phyloP scores from a whole-genome alignment of 2,797 vertebrate genomes.

The Oryzias sinensis region DNA sequence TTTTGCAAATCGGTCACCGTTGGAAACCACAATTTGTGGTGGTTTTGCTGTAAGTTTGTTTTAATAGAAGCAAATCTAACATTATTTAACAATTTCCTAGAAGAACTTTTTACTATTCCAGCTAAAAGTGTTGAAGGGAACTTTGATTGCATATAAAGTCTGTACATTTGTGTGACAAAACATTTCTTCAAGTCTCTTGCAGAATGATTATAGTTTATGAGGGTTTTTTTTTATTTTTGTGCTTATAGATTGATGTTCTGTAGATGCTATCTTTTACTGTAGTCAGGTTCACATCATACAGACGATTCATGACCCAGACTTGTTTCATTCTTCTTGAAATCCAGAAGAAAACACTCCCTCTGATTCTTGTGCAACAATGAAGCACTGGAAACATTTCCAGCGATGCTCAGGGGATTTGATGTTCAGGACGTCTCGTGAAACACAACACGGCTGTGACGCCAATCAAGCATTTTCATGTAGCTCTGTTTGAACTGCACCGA shows the following conservation, averaged over 20 bases:
- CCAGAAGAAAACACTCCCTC: neutral
- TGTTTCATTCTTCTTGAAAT: too few relatives aligned
- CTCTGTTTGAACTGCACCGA: too few relatives aligned
- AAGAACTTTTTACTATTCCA: neutral
- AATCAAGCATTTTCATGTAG: conserved; percentile 27
- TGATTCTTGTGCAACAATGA: neutral
- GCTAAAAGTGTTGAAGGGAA: neutral
- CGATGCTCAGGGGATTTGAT: neutral
- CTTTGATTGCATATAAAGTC: neutral
- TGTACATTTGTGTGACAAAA: neutral
- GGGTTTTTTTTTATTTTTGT: too few relatives aligned
- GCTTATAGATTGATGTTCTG: too few relatives aligned
- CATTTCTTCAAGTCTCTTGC: too few relatives aligned
- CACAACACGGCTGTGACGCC: conserved; percentile 36
- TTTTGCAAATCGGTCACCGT: neutral
- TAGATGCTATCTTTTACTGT: too few relatives aligned
- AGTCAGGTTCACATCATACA: too few relatives aligned
- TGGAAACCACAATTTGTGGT: neutral
- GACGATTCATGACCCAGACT: too few relatives aligned
- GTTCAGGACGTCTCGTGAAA: conserved; percentile 1
- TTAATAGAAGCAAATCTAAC: neutral
- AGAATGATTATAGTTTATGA: too few relatives aligned
- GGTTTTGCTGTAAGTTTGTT: conserved; percentile 1
- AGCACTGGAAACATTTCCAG: neutral
- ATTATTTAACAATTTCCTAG: neutral